Conservation (phyloP, 2,888 invertebrate species). For the Parasteatoda lunata region DNA sequence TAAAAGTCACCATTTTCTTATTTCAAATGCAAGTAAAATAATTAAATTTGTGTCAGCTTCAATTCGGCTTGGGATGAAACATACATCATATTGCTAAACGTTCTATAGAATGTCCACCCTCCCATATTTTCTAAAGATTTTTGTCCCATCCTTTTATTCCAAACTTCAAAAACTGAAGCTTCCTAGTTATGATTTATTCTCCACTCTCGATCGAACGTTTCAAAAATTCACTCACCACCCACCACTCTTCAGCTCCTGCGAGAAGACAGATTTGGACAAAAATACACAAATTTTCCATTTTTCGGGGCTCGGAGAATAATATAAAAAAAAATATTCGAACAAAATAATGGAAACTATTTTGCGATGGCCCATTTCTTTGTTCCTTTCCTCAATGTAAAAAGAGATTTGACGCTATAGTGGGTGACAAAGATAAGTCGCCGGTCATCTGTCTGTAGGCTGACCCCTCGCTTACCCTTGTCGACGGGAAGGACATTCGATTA, state of each 20-base stretch:
- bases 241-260: not conserved
- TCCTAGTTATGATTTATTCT: constrained; percentile 34
- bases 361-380: not conserved
- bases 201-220: constrained; percentile 28
- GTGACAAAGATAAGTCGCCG: constrained; percentile 68
- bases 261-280: constrained; percentile 46
- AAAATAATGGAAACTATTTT: not conserved
- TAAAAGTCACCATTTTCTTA: too few species aligned
- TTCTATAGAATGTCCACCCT: too few species aligned
- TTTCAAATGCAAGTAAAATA: too few species aligned
- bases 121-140: not conserved
- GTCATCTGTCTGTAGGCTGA: constrained; percentile 67
- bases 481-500: constrained; percentile 64
- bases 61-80: too few species aligned
- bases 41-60: too few species aligned
- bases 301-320: not conserved
- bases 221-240: constrained; percentile 1
- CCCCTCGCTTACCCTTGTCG: constrained; percentile 62
- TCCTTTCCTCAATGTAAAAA: constrained; percentile 20
- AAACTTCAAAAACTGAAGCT: not conserved
- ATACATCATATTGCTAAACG: too few species aligned
- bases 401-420: constrained; percentile 60
- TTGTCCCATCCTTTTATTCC: not conserved
- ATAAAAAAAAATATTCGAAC: not conserved
- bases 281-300: constrained; percentile 40